phyloP scores from a whole-genome alignment of 2,113 vertebrate species.

The Nesogale talazaci region DNA sequence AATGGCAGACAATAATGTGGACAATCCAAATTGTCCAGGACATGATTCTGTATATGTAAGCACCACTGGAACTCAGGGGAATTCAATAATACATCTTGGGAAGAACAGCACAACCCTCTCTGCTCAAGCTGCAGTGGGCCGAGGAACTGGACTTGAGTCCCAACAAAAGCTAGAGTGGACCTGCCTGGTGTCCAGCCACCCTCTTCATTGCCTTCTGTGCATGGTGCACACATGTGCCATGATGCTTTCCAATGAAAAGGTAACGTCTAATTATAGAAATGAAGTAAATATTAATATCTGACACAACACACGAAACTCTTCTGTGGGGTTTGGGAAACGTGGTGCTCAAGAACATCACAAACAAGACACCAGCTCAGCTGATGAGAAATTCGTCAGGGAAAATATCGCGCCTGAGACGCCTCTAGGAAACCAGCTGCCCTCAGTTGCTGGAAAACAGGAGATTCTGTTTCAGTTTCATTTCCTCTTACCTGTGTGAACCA shows the following conservation, averaged over 20 bases:
- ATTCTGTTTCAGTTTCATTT: not conserved
- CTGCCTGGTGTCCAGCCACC: not conserved
- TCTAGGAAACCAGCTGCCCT: not conserved
- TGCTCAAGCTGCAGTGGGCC: constrained; percentile 60
- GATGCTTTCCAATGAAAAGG: not conserved
- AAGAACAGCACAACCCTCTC: constrained; percentile 66
- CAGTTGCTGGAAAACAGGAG: constrained; percentile 43
- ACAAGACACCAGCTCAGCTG: not conserved
- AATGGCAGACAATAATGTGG: constrained; percentile 31
- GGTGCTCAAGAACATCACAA: not conserved
- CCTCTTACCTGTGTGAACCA: constrained; percentile 53
- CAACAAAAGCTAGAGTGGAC: not conserved
- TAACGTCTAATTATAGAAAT: not conserved
- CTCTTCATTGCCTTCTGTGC: not conserved
- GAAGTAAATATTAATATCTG: not conserved
- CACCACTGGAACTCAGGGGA: constrained; percentile 59
- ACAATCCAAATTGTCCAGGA: not conserved
- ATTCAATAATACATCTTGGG: constrained; percentile 66
- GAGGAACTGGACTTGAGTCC: constrained; percentile 68
- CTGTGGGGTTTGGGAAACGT: not conserved
- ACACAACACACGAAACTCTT: not conserved
- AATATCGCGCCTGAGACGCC: constrained; percentile 32
- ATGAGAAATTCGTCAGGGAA: constrained; percentile 52
- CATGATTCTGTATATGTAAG: constrained; percentile 59
- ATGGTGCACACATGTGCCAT: not conserved